Base-by-base conservation (phyloP, 2,113 vertebrate genomes). In the Ictalurus punctatus region DNA sequence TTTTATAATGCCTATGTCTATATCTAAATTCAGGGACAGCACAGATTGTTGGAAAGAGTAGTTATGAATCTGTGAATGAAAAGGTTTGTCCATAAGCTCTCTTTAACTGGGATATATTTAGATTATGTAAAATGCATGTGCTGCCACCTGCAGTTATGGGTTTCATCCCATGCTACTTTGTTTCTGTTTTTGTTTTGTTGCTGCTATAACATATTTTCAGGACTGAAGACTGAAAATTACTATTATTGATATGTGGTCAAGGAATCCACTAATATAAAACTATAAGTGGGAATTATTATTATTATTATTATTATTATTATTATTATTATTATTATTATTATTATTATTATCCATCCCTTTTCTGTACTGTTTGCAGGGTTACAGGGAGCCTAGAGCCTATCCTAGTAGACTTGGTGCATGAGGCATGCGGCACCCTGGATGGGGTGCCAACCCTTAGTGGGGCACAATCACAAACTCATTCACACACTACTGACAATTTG, bases 111-210 rank as follows among this genome's bases (percentile, higher is more conserved):
- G 9, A 85, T 63, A 27, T 14, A 21, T 67, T 16, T 65, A 30
- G 56, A 40, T 63, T 40, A 48, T 87, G 58, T 87, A 71, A 81
- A 90, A 63, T 85, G 86, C 93, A 94, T 93, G 79, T 95, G 92
- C 94, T 94, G 94, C 94, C 93, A 95, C 94, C 94, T 95, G 92
- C 93, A 94, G 37, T 76, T 76, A 76, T 76, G 7, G 37, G 94
- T 94, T 71, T 37, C 13, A 58, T 54, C 44, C 14, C 81, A 61
- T 90, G 37, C 63, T 59, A 52, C 3, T 27, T 83, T 82, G n/a
- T 17, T 23, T 30, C 27, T 69, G n/a, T 34, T 52, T 52, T 10
- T 52, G 48, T 52, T 52, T 52, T 52, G 48, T 52, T 52, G 1
- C 16, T 37, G 6, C 14, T 19, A 71, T 71, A 30, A 71, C 14